Evolutionary conservation across 2,888 invertebrate species (phyloP), one percentile per base, ranked within the genome.

Genomic region (Dastarcus helophoroides): DNA sequence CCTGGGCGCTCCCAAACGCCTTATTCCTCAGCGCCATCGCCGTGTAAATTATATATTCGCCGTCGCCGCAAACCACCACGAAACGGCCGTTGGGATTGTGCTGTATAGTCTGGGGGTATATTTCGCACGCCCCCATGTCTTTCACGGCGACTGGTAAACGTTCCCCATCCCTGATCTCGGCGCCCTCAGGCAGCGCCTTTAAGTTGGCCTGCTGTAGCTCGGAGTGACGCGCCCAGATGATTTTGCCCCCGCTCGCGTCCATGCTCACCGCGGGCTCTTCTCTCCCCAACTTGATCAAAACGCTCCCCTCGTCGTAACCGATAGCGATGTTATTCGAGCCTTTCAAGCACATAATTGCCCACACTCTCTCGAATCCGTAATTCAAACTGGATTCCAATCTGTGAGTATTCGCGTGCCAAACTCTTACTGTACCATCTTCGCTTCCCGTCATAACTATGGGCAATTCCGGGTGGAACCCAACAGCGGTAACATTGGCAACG

Each of bases 341-440:
- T 47, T 82, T 79, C 70, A 89, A 76, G 38, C 88, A 84, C 2
- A 85, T 76, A 50, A 98, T 91, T 0, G 95, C 85, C 98, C 98
- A 98, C 1, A 95, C 94, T 35, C 98, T 68, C 58, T 99, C 98
- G 51, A 98, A 80, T 0, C 97, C 97, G 60, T 98, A 99, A 62
- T 97, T 98, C 10, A 98, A 67, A 1, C 94, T 93, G 11, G 88
- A 90, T 63, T 99, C 97, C 26, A 97, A 67, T 24, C 95, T 73
- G 64, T 98, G 95, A 0, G 98, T 99, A 47, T 94, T 97, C 0
- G 97, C 89, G 62, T 99, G 97, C 98, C 98, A 98, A 39, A 98
- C 81, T 38, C 94, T 71, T 3, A 99, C 88, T 2, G 94, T 94
- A 19, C 94, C 93, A 63, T 99, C 98, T 62, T 98, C 98, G 2